These are phyloP conservation scores for Chloropsis cyanopogon DNA, from an alignment of 2,113 vertebrate genomes.

Conservation along the genomic window DNA sequence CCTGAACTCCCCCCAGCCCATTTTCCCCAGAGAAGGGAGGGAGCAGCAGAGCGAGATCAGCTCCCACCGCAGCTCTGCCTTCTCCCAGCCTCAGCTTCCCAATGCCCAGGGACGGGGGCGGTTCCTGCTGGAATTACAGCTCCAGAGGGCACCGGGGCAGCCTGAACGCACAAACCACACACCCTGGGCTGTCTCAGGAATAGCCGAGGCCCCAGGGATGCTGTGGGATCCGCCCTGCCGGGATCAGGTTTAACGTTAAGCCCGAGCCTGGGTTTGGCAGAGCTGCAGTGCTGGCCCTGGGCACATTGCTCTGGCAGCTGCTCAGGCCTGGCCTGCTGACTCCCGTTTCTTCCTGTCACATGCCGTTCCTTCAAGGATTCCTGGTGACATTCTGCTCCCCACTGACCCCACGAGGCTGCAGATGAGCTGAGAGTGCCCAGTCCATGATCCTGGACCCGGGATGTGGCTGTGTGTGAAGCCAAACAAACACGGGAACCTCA, in stretches of 20 bases:
- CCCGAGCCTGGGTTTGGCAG: background rate
- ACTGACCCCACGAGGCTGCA: background rate
- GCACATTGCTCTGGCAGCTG: background rate
- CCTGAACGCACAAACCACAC: background rate
- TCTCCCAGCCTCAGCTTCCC: background rate
- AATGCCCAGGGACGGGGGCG: background rate
- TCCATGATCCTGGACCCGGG: background rate
- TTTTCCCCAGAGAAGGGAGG: background rate
- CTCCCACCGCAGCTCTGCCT: background rate
- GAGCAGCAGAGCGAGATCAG: background rate
- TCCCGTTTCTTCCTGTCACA: background rate
- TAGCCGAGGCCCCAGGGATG: fast-evolving
- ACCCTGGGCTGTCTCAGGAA: background rate
- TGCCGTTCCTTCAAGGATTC: background rate
- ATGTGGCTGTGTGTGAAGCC: background rate
- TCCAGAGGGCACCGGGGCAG: background rate
- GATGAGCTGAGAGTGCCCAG: background rate
- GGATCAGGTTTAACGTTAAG: background rate
- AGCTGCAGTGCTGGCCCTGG: background rate
- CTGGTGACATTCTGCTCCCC: background rate
- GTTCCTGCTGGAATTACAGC: background rate
- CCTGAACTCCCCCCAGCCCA: background rate
- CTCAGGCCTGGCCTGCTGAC: background rate
- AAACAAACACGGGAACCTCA: background rate
- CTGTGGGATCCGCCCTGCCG: background rate